phyloP scores from a whole-genome alignment of 2,888 invertebrate genomes.

The Bimastos eiseni region DNA sequence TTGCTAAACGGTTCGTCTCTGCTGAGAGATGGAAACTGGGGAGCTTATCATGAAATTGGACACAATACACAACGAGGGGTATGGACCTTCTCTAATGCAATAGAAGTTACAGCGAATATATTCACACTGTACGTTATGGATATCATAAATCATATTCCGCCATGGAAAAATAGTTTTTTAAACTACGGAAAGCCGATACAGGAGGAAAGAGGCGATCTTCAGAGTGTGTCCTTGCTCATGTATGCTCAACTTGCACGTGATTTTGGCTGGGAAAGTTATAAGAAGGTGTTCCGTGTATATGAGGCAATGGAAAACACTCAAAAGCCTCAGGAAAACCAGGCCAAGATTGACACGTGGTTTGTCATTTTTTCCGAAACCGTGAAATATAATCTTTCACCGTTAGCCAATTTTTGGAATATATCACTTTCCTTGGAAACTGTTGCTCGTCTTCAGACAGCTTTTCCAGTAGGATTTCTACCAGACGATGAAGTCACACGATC shows the following conservation, averaged over 20 bases:
- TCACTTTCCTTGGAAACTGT: conserved; percentile 32
- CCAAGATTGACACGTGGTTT: conserved; percentile 47
- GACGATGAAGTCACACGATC: conserved; percentile 39
- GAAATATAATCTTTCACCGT: conserved; percentile 42
- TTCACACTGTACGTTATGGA: conserved; percentile 48
- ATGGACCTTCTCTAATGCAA: conserved; percentile 47
- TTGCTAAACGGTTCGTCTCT: conserved; percentile 32
- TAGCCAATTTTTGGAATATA: conserved; percentile 46
- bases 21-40: conserved; percentile 44
- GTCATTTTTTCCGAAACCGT: conserved; percentile 39
- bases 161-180: conserved; percentile 43
- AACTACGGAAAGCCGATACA: conserved; percentile 38
- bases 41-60: conserved; percentile 48
- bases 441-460: conserved; percentile 21
- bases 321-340: conserved; percentile 34
- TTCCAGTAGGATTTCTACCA: conserved; percentile 36
- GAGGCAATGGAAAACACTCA: background rate
- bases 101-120: conserved; percentile 47
- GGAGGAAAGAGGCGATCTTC: conserved; percentile 35
- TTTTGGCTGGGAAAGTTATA: conserved; percentile 45
- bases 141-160: conserved; percentile 33
- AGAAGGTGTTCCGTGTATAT: conserved; percentile 39
- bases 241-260: conserved; percentile 46
- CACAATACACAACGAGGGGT: conserved; percentile 47
- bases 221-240: conserved; percentile 42